These are phyloP conservation scores for Hirtodrosophila duncani DNA, from an alignment of 2,888 invertebrate genomes.

Conservation along the genomic window DNA sequence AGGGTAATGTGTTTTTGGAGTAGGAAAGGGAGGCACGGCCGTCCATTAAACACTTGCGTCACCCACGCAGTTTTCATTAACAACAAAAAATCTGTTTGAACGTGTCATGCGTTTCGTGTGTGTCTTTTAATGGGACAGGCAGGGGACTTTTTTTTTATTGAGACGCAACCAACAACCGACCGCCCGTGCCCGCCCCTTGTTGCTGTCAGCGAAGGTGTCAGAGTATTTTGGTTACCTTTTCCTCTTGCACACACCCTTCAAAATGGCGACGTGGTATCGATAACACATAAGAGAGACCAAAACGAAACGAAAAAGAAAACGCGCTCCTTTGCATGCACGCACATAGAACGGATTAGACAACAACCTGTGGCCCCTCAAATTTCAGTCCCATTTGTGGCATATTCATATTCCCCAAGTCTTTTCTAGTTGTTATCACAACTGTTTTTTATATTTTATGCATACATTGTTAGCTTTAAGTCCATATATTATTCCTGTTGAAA, in stretches of 20 bases:
- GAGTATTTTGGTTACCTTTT: constrained; percentile 68
- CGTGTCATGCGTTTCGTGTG: constrained; percentile 13
- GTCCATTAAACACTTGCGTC: constrained; percentile 60
- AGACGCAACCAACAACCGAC: too few species aligned
- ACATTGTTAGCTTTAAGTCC: constrained; percentile 10
- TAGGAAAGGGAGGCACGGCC: not conserved
- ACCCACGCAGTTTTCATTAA: constrained; percentile 45
- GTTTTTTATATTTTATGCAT: not conserved
- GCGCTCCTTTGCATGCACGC: constrained; percentile 27
- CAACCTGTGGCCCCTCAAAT: constrained; percentile 50
- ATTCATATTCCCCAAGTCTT: constrained; percentile 1
- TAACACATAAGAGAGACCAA: constrained; percentile 38
- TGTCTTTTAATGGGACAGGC: too few species aligned
- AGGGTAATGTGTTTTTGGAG: not conserved
- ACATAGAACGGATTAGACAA: constrained; percentile 27
- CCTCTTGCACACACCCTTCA: constrained; percentile 50
- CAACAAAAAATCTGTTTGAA: constrained; percentile 21
- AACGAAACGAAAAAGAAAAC: constrained; percentile 39
- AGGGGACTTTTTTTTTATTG: constrained; percentile 48
- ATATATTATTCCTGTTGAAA: constrained; percentile 48
- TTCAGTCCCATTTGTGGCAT: not conserved
- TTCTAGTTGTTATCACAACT: not conserved
- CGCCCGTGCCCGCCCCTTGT: constrained; percentile 33
- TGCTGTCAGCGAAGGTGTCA: constrained; percentile 38
- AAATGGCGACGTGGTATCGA: constrained; percentile 75